These are phyloP conservation scores for Sipha maydis DNA, from an alignment of 2,888 invertebrate species.

Conservation along the genomic window DNA sequence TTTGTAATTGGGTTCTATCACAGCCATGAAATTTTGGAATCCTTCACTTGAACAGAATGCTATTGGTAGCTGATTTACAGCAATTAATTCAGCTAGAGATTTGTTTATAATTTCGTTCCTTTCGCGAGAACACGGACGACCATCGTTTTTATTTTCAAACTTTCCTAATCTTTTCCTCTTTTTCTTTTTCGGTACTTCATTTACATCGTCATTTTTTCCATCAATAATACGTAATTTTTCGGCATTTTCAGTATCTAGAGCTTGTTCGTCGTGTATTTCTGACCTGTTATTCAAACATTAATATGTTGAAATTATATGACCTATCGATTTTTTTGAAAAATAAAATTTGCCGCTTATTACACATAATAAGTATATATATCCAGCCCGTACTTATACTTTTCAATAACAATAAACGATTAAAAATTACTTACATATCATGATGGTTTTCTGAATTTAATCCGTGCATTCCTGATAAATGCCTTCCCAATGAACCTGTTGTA, in stretches of 20 bases:
- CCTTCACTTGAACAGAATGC: constrained; percentile 17
- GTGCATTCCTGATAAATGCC: constrained; percentile 10
- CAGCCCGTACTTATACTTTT: no score
- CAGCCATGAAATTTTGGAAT: constrained; percentile 22
- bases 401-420: neutral
- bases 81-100: constrained; percentile 10
- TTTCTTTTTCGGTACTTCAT: constrained; percentile 3
- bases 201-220: constrained; percentile 8
- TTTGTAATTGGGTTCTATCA: constrained; percentile 5
- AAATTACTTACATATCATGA: constrained; percentile 10
- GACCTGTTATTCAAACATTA: constrained; percentile 22
- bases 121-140: constrained; percentile 22
- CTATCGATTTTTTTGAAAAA: no score
- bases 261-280: constrained; percentile 14
- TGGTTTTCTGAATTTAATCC: constrained; percentile 11
- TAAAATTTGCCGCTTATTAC: no score
- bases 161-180: neutral
- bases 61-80: constrained; percentile 16
- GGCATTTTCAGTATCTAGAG: constrained; percentile 19
- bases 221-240: constrained; percentile 1
- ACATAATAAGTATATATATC: no score
- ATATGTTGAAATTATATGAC: neutral
- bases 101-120: no score
- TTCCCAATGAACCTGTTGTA: constrained; percentile 16
- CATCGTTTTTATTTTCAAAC: constrained; percentile 10